Percentiles rank a stretch among this genome's conserved stretches.
Conservation (phyloP, 2,797 vertebrate genomes). For the Platalea minor region DNA sequence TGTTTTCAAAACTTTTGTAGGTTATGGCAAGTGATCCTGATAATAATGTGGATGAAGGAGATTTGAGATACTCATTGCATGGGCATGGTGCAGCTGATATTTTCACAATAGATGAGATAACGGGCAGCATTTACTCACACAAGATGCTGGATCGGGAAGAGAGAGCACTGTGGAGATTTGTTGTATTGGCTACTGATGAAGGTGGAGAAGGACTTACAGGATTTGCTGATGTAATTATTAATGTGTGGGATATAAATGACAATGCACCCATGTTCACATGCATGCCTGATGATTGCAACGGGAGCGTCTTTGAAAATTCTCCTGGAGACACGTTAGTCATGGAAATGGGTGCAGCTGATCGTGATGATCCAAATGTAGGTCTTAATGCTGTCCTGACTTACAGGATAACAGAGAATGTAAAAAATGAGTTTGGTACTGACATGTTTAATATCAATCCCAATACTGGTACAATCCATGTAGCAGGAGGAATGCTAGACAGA, state of each 20-base stretch:
- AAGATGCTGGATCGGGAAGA: conserved; percentile 85
- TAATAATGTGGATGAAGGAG: conserved; percentile 81
- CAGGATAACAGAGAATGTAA: conserved; percentile 79
- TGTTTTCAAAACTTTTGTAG: conserved; percentile 63
- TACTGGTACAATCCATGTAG: conserved; percentile 82
- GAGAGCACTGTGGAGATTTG: conserved; percentile 87
- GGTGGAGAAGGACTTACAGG: conserved; percentile 89
- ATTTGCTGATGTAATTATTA: conserved; percentile 91
- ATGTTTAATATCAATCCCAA: conserved; percentile 83
- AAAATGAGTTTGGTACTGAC: conserved; percentile 71
- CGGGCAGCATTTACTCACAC: conserved; percentile 86
- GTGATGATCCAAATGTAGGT: conserved; percentile 84
- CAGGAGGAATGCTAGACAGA: conserved; percentile 79
- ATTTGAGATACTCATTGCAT: conserved; percentile 86
- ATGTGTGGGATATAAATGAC: conserved; percentile 91
- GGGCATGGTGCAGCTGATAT: conserved; percentile 86
- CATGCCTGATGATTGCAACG: conserved; percentile 81
- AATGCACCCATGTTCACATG: conserved; percentile 84
- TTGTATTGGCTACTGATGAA: conserved; percentile 89
- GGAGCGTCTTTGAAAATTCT: conserved; percentile 84
- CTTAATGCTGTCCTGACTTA: conserved; percentile 87
- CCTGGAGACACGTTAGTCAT: conserved; percentile 81
- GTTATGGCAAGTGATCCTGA: conserved; percentile 89
- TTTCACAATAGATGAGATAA: conserved; percentile 88
- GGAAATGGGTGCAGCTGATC: conserved; percentile 87